phyloP scores from a whole-genome alignment of 2,113 vertebrate species.

The Gorsachius goisagi region DNA sequence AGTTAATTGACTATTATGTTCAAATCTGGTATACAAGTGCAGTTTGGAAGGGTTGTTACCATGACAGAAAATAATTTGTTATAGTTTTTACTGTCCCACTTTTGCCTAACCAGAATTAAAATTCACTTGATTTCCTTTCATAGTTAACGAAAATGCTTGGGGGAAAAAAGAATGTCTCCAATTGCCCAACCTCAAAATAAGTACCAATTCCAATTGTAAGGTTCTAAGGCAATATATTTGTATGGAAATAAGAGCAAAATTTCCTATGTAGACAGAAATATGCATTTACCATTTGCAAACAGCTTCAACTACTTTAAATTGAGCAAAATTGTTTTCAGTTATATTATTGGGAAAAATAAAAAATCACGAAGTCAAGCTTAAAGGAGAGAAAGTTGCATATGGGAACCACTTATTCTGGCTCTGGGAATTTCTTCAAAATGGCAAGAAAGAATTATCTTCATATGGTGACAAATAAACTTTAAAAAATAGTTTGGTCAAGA shows the following conservation, averaged over 20 bases:
- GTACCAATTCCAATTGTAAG: neutral
- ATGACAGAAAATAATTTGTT: neutral
- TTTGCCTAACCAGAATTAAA: neutral
- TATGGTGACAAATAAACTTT: neutral
- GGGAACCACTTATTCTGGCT: neutral
- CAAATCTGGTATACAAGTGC: neutral
- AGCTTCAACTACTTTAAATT: constrained; percentile 6
- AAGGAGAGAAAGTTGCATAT: neutral
- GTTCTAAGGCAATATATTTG: neutral
- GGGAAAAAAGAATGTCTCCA: neutral
- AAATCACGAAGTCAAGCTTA: neutral
- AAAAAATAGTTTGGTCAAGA: neutral
- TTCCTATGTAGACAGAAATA: neutral
- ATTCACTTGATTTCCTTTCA: neutral
- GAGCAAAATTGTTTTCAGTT: neutral
- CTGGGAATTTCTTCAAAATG: neutral
- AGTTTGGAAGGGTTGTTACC: neutral
- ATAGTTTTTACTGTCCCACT: neutral
- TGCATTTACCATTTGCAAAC: neutral
- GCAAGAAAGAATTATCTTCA: neutral
- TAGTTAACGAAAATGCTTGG: neutral
- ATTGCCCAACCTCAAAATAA: neutral
- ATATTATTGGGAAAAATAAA: neutral
- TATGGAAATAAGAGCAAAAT: neutral
- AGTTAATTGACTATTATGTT: neutral